Base-by-base conservation (phyloP, 35 echinoderm and acorn worm species). In the Heliocidaris erythrogramma region DNA sequence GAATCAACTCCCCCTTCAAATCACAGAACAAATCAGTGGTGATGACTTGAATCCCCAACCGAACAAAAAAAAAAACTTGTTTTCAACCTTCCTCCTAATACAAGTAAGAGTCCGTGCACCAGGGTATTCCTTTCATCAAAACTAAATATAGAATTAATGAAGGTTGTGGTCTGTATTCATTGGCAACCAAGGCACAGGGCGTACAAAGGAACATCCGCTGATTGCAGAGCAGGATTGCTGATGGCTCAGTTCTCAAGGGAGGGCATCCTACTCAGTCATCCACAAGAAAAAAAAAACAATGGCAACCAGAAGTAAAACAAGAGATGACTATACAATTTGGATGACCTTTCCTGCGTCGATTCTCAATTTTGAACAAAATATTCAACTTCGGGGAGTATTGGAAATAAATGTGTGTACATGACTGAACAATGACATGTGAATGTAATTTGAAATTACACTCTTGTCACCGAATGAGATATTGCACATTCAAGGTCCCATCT, bases 141-240 rank as follows among this genome's bases (percentile, higher is more conserved):
- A 78, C 65, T 78, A 78, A 78, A 27, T 78, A 78, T 78, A 78
- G 65, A 78, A 78, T 78, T 78, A 78, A 78, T 78, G 65, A 78
- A 78, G 65, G 65, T n/a, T 78, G 65, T 18, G 4, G 4, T 78
- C 65, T 78, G 65, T 27, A 78, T 78, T 78, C 65, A 78, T 78
- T 78, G 65, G 65, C 65, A 78, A 78, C 65, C 65, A 27, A 78
- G 5, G 21, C 65, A 78, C 21, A 78, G 27, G 27, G 65, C 65
- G 27, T 78, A 78, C 65, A 78, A 78, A 78, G 65, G 65, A 24
- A 78, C 65, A 78, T 78, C 65, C 65, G 65, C 65, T 27, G 65
- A 78, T 78, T 18, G 65, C 27, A 78, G 27, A 78, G 65, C 21
- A 24, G 7, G 27, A 27, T 24, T 78, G 65, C 65, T 78, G 65